phyloP scores from a whole-genome alignment of 23 tunicate species.

The Oikopleura dioica region DNA sequence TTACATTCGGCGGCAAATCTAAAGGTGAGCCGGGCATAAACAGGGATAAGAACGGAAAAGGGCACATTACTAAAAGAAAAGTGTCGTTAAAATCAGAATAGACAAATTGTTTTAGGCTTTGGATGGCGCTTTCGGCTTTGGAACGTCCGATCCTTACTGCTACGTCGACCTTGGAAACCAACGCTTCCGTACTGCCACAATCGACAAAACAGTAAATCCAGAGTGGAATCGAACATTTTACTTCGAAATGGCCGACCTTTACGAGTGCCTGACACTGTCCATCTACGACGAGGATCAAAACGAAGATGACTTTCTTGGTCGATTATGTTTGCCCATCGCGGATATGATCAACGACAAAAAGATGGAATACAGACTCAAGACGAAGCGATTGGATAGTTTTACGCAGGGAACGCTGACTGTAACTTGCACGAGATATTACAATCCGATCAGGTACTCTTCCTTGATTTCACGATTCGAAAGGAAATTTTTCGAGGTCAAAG shows the following conservation, averaged over 20 bases:
- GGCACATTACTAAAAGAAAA: too few relatives aligned
- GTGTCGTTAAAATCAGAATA: too few relatives aligned
- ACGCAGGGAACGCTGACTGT: too few relatives aligned
- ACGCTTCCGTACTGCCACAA: slow-evolving; percentile 22
- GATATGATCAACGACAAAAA: background rate
- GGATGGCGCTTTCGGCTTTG: too few relatives aligned
- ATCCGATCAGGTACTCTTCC: too few relatives aligned
- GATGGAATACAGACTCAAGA: background rate
- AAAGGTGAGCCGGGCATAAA: background rate
- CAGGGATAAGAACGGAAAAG: too few relatives aligned
- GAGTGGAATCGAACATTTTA: slow-evolving; percentile 66
- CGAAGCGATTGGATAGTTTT: background rate
- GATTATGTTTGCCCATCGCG: background rate
- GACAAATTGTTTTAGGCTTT: too few relatives aligned
- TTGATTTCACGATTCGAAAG: too few relatives aligned
- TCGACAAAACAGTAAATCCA: slow-evolving; percentile 70
- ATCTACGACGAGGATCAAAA: slow-evolving; percentile 2
- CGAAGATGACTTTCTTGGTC: slow-evolving; percentile 4
- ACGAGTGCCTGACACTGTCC: background rate
- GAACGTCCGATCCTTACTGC: background rate
- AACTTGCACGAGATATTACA: too few relatives aligned
- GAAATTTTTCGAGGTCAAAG: too few relatives aligned
- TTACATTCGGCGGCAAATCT: background rate
- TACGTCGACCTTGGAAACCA: background rate
- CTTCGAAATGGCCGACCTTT: slow-evolving; percentile 1